Percentiles rank a stretch among this genome's conserved stretches.
Conservation (phyloP, 1,140 invertebrate genomes). For the Heliothis subflexa region DNA sequence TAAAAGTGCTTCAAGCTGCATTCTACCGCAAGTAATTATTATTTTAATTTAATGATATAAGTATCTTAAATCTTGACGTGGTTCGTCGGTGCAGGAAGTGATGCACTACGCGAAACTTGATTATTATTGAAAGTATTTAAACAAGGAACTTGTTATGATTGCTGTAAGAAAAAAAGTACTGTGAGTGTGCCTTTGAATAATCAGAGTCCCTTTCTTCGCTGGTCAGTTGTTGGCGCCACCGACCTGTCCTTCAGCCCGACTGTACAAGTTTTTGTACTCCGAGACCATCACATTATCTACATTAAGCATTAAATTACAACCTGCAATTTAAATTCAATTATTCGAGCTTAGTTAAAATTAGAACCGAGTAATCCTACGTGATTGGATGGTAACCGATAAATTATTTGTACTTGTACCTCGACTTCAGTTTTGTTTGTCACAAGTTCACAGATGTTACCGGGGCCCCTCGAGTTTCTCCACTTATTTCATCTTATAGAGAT, state of each 20-base stretch:
- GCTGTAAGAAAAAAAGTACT: background rate
- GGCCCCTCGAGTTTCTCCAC: background rate
- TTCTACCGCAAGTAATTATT: conserved; percentile 13
- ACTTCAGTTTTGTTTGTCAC: conserved; percentile 14
- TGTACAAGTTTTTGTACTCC: conserved; percentile 41
- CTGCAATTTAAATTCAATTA: conserved; percentile 44
- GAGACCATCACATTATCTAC: conserved; percentile 35
- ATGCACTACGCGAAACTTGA: conserved; percentile 12
- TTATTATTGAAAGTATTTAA: conserved; percentile 43
- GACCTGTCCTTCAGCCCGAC: conserved; percentile 10
- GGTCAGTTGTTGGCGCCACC: conserved; percentile 33
- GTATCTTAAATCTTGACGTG: conserved; percentile 26
- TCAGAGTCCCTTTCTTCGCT: conserved; percentile 22
- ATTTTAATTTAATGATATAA: conserved; percentile 30
- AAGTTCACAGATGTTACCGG: background rate
- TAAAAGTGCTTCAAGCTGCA: conserved; percentile 16
- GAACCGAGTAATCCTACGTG: conserved; percentile 1
- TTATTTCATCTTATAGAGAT: conserved; percentile 12
- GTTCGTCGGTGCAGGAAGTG: conserved; percentile 14
- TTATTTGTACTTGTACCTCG: conserved; percentile 3
- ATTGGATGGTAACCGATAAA: conserved; percentile 25
- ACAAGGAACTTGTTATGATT: conserved; percentile 15
- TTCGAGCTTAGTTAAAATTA: conserved; percentile 29
- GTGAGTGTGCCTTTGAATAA: conserved; percentile 12
- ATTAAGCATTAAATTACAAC: conserved; percentile 31